Conservation (phyloP, 2,797 vertebrate species). For the Karalla daura region DNA sequence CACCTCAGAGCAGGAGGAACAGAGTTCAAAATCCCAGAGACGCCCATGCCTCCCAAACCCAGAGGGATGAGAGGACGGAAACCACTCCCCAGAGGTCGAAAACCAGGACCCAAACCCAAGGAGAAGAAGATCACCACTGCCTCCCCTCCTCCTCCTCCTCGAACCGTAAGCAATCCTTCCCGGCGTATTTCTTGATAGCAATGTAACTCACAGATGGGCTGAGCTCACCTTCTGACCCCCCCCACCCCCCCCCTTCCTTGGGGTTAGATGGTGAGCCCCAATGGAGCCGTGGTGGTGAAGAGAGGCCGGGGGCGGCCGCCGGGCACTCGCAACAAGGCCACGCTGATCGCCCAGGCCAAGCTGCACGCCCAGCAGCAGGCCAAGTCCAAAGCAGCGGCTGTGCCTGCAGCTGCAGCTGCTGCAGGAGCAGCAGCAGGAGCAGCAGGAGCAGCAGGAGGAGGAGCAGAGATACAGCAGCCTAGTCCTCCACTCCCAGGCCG, state of each 20-base stretch:
- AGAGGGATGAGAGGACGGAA: constrained; percentile 70
- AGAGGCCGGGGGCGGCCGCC: constrained; percentile 81
- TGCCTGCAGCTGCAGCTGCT: no score
- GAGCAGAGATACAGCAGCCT: not conserved
- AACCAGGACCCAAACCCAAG: constrained; percentile 66
- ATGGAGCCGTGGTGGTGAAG: constrained; percentile 69
- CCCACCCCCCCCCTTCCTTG: not conserved
- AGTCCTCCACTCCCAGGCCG: constrained; percentile 19
- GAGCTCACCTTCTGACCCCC: no score
- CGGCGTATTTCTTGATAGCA: no score
- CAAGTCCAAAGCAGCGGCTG: constrained; percentile 26
- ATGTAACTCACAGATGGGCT: not conserved
- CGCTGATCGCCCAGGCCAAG: constrained; percentile 75
- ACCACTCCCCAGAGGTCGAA: constrained; percentile 64
- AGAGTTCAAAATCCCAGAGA: constrained; percentile 74
- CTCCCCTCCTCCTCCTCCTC: not conserved
- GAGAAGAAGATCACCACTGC: constrained; percentile 59
- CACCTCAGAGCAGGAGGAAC: constrained; percentile 76
- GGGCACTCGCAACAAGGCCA: constrained; percentile 79
- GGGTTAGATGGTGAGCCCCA: constrained; percentile 48
- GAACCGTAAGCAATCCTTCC: constrained; percentile 49
- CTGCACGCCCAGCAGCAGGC: constrained; percentile 68
- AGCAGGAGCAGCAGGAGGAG: no score
- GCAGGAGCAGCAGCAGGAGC: no score
- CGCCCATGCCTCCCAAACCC: constrained; percentile 41